Conservation (phyloP, 2,888 invertebrate species). For the Gonocerus acuteangulatus region DNA sequence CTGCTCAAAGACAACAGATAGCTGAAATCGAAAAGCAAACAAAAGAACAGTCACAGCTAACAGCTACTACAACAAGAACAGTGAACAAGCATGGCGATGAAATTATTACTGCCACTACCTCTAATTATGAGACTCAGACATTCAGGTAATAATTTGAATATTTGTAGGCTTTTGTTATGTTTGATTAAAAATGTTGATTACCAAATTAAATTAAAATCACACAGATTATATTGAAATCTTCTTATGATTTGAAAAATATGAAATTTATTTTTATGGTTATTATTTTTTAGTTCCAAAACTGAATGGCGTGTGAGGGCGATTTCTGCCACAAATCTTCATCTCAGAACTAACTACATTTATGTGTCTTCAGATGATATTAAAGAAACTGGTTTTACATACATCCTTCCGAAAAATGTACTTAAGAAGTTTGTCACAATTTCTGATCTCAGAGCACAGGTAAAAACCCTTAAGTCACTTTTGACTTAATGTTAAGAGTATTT, state of each 20-base stretch:
- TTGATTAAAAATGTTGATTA: too few species aligned
- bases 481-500: too few species aligned
- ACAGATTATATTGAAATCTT: too few species aligned
- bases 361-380: constrained; percentile 99
- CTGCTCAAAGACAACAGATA: constrained; percentile 97
- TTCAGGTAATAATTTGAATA: constrained; percentile 50
- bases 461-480: too few species aligned
- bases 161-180: too few species aligned
- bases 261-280: too few species aligned
- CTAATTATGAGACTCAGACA: constrained; percentile 96
- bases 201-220: too few species aligned
- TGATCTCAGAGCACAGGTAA: constrained; percentile 87
- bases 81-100: constrained; percentile 99
- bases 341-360: constrained; percentile 97
- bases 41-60: constrained; percentile 95
- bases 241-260: too few species aligned
- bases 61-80: constrained; percentile 95
- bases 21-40: constrained; percentile 99
- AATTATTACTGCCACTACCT: constrained; percentile 97
- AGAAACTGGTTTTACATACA: constrained; percentile 96
- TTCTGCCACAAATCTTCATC: constrained; percentile 92
- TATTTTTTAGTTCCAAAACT: constrained; percentile 72
- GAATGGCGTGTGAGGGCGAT: constrained; percentile 99
- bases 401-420: constrained; percentile 88
- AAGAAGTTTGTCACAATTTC: constrained; percentile 99